These are phyloP conservation scores for Hydrozoanthus gracilis DNA, from an alignment of 92 coral and sea anemone species.

Conservation along the genomic window DNA sequence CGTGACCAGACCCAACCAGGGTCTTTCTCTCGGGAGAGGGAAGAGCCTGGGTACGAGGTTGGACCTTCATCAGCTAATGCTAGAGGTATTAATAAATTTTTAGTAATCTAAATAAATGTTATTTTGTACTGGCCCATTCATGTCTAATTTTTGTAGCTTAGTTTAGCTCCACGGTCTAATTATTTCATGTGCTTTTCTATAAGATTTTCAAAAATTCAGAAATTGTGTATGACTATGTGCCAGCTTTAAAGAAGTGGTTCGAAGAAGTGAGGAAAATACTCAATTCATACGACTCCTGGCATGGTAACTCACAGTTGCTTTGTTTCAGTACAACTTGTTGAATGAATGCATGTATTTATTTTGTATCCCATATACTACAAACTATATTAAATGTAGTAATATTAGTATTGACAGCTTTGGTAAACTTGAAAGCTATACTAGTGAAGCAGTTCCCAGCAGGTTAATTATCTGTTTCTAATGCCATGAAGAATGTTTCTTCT, in stretches of 20 bases:
- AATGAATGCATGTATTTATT: too few species aligned
- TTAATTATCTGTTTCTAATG: conserved; percentile 6
- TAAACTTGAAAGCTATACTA: too few species aligned
- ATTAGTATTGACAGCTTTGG: too few species aligned
- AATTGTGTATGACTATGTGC: conserved; percentile 6
- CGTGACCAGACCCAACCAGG: conserved; percentile 23
- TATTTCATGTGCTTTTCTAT: background rate
- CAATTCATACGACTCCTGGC: conserved; percentile 13
- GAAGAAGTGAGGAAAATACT: conserved; percentile 9
- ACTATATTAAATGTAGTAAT: too few species aligned
- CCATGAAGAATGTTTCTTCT: background rate
- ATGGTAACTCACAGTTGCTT: background rate
- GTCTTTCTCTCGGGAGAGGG: too few species aligned
- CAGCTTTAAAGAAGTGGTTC: conserved; percentile 1
- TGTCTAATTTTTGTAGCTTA: background rate
- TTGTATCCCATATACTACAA: background rate
- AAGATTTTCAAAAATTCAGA: conserved; percentile 8
- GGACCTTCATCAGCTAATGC: too few species aligned
- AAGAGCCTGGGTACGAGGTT: too few species aligned
- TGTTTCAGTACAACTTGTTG: background rate
- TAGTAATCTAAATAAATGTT: background rate
- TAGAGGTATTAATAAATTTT: too few species aligned
- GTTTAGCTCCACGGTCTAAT: background rate
- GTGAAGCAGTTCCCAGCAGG: background rate
- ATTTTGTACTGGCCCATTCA: background rate